Evolutionary conservation across 2,113 vertebrate genomes (phyloP), one percentile per base, ranked within the genome.

Genomic region (Fregata magnificens): DNA sequence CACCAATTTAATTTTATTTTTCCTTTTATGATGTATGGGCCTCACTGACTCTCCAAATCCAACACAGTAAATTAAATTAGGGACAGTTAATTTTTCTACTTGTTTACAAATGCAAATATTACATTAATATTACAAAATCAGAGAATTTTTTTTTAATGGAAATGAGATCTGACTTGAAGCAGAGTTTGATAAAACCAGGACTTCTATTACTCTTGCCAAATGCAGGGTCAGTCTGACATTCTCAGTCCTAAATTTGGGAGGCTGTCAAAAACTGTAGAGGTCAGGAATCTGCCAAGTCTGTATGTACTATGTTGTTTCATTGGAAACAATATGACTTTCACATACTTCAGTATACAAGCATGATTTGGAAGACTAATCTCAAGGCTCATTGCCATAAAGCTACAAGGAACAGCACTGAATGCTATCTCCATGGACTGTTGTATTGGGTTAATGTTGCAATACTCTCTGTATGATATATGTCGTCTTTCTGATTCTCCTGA

Each of bases 151-250:
- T 31, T 44, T 66, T 29, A 28, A 40, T 44, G 15, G 44, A 95
- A 97, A 89, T 79, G 7, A 93, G 71, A 86, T 95, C 81, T 93
- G 63, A 55, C 49, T 91, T 31, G 34, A 72, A 78, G 29, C 38
- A 76, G 31, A 84, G 59, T 93, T 91, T 21, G 13, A 61, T 94
- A 79, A 86, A 96, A 89, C 59, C 61, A 88, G 73, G 29, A 73
- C 69, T 93, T 94, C 28, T 94, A 2, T 92, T 95, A 78, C 82
- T 92, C 53, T 77, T 93, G 86, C 80, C 94, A 97, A 71, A 70
- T 34, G 62, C 81, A 86, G 67, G 93, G 96, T 97, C 94, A 96
- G 50, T 95, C 80, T 97, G 92, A 96, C 79, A 95, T 90, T 97
- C 76, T 81, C 32, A 47, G 52, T 94, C 82, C 71, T 94, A 74